Evolutionary conservation across 2,888 invertebrate species (phyloP), one percentile per base, ranked within the genome.

Genomic region (Apotomis betuletana): DNA sequence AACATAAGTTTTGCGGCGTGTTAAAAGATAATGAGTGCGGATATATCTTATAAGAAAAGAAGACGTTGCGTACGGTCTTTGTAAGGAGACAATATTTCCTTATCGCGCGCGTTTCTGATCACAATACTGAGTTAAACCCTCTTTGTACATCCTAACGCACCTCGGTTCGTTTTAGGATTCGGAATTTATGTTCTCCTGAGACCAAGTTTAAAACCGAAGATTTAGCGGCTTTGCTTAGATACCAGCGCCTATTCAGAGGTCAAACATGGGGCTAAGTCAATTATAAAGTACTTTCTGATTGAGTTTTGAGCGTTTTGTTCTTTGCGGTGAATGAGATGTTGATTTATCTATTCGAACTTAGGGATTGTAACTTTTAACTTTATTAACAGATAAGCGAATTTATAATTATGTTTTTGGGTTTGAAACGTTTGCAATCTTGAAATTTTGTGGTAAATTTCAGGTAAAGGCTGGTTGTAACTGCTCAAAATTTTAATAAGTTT

Each of bases 11-110:
- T 85, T 86, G 88, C 88, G 84, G 85, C 85, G 88, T 87, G 88
- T 89, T 88, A 87, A 88, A 87, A 91, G 92, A 91, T 92, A 92
- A 90, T 91, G 88, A 89, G 86, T 86, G 82, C 81, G 90, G 86
- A 87, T 89, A 85, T 82, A 79, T 82, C 83, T 82, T 85, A 83
- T 87, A 87, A 87, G 87, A 87, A 77, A 87, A 90, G 81, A 81
- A 83, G 88, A 88, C 79, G 85, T 87, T 88, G 89, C 87, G 85
- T 88, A 86, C 81, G 75, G 78, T 82, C 85, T 87, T 87, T 85
- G 84, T 85, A 84, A 82, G 84, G 85, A 81, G 84, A 88, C 86
- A 87, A 86, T 87, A 87, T 85, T 84, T 83, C 82, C 85, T 87
- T 92, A 92, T 92, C 91, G 83, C 77, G 78, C 78, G 77, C 79